phyloP scores from a whole-genome alignment of 1,140 invertebrate genomes.

The Sycophaga agraensis region DNA sequence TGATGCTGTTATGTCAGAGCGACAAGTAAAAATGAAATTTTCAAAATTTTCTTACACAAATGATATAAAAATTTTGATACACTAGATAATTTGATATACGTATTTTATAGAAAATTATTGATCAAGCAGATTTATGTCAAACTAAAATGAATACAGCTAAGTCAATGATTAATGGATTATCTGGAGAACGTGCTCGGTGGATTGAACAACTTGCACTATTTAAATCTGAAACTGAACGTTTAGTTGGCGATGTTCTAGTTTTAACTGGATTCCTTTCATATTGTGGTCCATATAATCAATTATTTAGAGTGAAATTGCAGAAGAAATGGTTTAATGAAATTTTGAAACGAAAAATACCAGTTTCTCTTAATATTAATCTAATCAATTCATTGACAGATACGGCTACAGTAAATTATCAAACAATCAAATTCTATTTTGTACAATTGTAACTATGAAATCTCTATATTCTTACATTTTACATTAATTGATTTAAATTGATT shows the following conservation, averaged over 20 bases:
- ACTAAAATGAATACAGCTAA: slow-evolving; percentile 87
- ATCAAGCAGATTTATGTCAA: slow-evolving; percentile 79
- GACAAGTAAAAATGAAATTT: slow-evolving; percentile 66
- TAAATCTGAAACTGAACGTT: slow-evolving; percentile 77
- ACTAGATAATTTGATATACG: no score
- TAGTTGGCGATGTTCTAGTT: slow-evolving; percentile 83
- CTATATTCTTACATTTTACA: not conserved
- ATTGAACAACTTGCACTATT: slow-evolving; percentile 83
- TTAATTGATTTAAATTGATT: no score
- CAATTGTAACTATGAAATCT: not conserved
- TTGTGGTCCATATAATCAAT: slow-evolving; percentile 90
- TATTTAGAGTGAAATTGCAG: slow-evolving; percentile 72
- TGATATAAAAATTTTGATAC: not conserved
- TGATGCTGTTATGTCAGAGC: slow-evolving; percentile 72
- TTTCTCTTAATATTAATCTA: slow-evolving; percentile 74
- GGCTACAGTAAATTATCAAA: slow-evolving; percentile 66
- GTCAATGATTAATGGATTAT: slow-evolving; percentile 84
- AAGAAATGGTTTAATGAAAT: slow-evolving; percentile 72
- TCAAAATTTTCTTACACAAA: not conserved
- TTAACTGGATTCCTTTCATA: slow-evolving; percentile 89
- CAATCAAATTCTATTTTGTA: slow-evolving; percentile 5
- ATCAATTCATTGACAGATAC: slow-evolving; percentile 74
- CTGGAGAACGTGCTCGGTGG: slow-evolving; percentile 85
- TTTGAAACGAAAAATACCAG: slow-evolving; percentile 70
- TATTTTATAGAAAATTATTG: slow-evolving; percentile 58